Conservation (phyloP, 2,797 vertebrate genomes). For the Neoniphon sammara region DNA sequence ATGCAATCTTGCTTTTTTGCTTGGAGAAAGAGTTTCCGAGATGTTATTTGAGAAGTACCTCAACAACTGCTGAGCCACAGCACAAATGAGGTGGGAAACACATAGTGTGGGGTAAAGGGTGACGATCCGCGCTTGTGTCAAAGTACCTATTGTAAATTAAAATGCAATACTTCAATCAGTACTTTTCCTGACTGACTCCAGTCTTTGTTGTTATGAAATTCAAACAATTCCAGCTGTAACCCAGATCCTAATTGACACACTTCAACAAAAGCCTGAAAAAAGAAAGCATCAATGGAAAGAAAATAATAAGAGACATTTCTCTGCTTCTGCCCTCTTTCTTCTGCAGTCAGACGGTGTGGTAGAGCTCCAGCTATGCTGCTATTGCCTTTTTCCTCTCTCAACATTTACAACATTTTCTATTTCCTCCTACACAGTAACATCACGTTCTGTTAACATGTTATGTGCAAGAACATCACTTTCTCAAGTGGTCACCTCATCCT, state of each 20-base stretch:
- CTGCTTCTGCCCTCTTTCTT: neutral
- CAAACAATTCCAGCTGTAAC: constrained; percentile 13
- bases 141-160: constrained; percentile 46
- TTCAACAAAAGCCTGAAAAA: constrained; percentile 28
- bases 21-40: constrained; percentile 44
- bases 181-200: constrained; percentile 2
- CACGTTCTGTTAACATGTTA: constrained; percentile 59
- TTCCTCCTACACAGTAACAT: constrained; percentile 64
- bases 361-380: constrained; percentile 17
- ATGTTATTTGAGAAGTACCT: constrained; percentile 39
- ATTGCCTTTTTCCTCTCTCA: constrained; percentile 31
- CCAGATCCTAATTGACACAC: constrained; percentile 43
- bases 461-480: constrained; percentile 52
- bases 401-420: constrained; percentile 42
- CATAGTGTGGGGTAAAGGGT: constrained; percentile 4
- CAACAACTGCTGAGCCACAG: constrained; percentile 29
- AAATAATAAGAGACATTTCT: neutral
- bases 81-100: constrained; percentile 53
- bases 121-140: constrained; percentile 36
- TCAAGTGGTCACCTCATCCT: constrained; percentile 60
- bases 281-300: constrained; percentile 2
- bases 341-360: constrained; percentile 6
- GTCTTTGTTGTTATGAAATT: constrained; percentile 24
- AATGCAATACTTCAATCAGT: constrained; percentile 19
- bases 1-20: constrained; percentile 54